phyloP scores from a whole-genome alignment of 1,140 invertebrate species.

The Arctopsyche grandis region DNA sequence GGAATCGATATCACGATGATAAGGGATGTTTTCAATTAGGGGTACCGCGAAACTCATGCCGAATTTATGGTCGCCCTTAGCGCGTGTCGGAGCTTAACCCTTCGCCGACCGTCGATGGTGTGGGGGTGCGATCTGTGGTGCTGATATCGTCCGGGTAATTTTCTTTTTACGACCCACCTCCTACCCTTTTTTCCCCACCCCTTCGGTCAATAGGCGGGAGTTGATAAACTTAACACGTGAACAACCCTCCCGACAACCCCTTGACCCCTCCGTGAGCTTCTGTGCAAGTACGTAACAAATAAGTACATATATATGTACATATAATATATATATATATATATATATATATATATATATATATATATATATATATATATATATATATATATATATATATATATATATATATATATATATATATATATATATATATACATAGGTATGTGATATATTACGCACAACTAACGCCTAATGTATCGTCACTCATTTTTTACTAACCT shows the following conservation, averaged over 20 bases:
- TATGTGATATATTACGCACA: too few species aligned
- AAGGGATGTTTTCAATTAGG: too few species aligned
- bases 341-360: too few species aligned
- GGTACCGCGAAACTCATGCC: too few species aligned
- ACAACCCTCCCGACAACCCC: neutral
- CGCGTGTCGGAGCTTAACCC: too few species aligned
- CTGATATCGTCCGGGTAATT: slow-evolving; percentile 40
- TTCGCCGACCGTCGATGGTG: neutral
- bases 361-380: too few species aligned
- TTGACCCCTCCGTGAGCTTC: neutral
- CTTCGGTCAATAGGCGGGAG: slow-evolving; percentile 23
- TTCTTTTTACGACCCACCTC: slow-evolving; percentile 42
- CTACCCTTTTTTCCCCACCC: neutral
- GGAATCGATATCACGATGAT: neutral
- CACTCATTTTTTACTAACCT: neutral
- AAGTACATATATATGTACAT: neutral
- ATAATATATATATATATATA: too few species aligned
- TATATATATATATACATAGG: too few species aligned
- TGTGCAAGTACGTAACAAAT: too few species aligned
- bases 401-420: too few species aligned
- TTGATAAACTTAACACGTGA: slow-evolving; percentile 44
- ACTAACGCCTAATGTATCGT: neutral
- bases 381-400: too few species aligned
- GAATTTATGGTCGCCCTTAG: too few species aligned
- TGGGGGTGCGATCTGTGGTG: slow-evolving; percentile 18